These are phyloP conservation scores for Carlito syrichta DNA, from an alignment of 2,113 vertebrate species.

Conservation along the genomic window DNA sequence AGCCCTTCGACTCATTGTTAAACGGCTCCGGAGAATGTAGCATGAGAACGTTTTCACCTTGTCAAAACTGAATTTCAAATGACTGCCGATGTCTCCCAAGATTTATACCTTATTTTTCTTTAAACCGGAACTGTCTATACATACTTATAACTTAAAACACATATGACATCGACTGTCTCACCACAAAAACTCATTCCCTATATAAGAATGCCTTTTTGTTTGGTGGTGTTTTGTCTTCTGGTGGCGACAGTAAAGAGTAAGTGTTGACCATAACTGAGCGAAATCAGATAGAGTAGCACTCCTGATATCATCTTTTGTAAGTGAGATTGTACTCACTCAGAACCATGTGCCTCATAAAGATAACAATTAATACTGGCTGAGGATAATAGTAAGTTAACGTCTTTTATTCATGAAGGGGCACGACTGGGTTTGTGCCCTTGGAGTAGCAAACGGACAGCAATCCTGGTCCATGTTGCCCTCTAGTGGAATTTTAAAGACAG, in stretches of 20 bases:
- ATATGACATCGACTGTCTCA: neutral
- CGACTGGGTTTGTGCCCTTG: neutral
- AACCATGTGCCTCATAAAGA: conserved; percentile 60
- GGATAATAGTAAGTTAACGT: conserved; percentile 62
- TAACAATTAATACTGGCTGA: conserved; percentile 72
- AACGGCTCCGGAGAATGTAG: neutral
- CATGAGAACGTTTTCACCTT: conserved; percentile 40
- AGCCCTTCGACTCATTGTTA: neutral
- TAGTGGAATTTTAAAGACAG: conserved; percentile 73
- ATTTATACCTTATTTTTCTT: neutral
- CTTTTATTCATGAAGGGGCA: conserved; percentile 61
- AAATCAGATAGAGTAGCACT: neutral
- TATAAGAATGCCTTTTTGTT: neutral
- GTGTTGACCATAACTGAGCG: conserved; percentile 70
- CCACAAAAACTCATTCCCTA: neutral
- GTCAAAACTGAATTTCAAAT: conserved; percentile 1
- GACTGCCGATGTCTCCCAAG: neutral
- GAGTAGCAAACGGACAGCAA: neutral
- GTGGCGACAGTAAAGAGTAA: conserved; percentile 63
- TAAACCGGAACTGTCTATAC: neutral
- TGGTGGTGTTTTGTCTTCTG: neutral
- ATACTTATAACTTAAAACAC: conserved; percentile 20
- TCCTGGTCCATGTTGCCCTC: conserved; percentile 80
- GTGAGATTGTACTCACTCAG: neutral
- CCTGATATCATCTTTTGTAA: conserved; percentile 43